Base-by-base conservation (phyloP, 2,797 vertebrate species). In the Podargus strigoides region DNA sequence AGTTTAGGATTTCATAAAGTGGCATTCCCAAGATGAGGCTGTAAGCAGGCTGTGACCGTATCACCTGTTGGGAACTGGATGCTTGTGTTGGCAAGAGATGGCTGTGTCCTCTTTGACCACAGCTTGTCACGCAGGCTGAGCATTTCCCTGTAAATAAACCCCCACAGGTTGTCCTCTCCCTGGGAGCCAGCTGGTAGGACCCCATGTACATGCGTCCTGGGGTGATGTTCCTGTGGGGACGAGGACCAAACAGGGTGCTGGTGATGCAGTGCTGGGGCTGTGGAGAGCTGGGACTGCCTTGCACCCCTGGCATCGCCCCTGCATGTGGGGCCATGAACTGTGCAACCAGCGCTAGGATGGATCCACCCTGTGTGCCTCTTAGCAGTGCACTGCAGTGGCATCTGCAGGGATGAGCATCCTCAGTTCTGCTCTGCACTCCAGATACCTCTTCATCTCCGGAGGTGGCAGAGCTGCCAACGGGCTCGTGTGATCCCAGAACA, bases 281-380 rank as follows among this genome's bases (percentile, higher is more conserved):
- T 36, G 17, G 9, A 59, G 44, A 44, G 37, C 62, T 20, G 55
- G 39, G 73, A 37, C 36, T 26, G 26, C 39, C 34, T 47, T 16
- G 32, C 34, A 56, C 18, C 22, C 32, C 9, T 1, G 2, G 14
- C 66, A 55, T 28, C 5, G 41, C 41, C 41, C 15, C 41, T 41
- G 41, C 41, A 41, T 15, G n/a, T 15, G 15, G 41, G 41, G 41
- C 41, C 15, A 15, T 41, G 41, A 41, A 15, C 41, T 41, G 17
- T 9, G 50, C 50, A 21, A 5, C 58, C 50, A 19, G 36, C 4
- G 1, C 58, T 0, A 9, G n/a, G 52, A 80, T 0, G 20, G 59
- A 30, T 18, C 47, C 55, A 2, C 5, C 22, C 19, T 1, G 0
- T 0, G 3, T n/a, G n/a, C n/a, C n/a, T n/a, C n/a, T n/a, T n/a